Evolutionary conservation across 2,888 invertebrate genomes (phyloP).

Genomic region (Mesochorus sp.): DNA sequence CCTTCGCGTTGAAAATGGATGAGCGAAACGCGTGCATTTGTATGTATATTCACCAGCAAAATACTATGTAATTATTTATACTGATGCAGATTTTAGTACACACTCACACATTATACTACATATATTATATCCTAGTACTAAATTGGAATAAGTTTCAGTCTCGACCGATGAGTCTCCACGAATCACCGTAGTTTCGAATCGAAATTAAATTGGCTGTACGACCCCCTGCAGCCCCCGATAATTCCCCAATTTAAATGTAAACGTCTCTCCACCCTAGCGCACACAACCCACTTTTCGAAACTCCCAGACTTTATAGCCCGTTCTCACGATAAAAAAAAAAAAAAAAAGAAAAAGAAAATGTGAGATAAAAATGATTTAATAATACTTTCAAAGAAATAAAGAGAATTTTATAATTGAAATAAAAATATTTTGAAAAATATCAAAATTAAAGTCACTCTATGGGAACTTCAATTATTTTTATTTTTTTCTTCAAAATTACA

Average conservation of each 20-base stretch:
- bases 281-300: slow-evolving; percentile 1
- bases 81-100: background rate
- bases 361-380: no score
- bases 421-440: no score
- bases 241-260: slow-evolving; percentile 59
- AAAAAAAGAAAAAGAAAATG: background rate
- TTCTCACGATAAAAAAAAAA: slow-evolving; percentile 33
- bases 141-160: slow-evolving; percentile 34
- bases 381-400: no score
- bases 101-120: no score
- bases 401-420: no score
- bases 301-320: slow-evolving; percentile 43
- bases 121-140: slow-evolving; percentile 20
- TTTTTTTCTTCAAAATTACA: no score
- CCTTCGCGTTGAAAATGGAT: no score
- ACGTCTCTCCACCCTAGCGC: slow-evolving; percentile 37
- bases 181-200: slow-evolving; percentile 50
- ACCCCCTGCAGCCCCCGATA: slow-evolving; percentile 37
- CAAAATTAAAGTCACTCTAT: no score
- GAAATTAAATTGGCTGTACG: slow-evolving; percentile 51
- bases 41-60: no score
- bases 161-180: slow-evolving; percentile 25
- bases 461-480: no score
- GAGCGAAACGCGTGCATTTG: background rate
- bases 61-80: background rate